Conservation (phyloP, 2,888 invertebrate species). For the Liopterus haemorrhoidalis region DNA sequence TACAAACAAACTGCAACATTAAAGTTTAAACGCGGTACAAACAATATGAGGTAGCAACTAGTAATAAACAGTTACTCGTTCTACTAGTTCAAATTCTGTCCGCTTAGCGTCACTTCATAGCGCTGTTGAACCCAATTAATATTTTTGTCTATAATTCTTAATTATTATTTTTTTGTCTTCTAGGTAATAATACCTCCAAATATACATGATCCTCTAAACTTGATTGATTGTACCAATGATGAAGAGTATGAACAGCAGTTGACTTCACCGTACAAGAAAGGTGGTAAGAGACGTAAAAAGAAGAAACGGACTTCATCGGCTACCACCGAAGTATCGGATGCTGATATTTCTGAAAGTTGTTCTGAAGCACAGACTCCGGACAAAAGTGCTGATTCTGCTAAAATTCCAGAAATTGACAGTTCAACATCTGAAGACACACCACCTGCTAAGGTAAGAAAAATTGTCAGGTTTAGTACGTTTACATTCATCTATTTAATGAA, state of each 20-base stretch:
- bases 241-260: slow-evolving; percentile 77
- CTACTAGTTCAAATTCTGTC: no score
- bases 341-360: slow-evolving; percentile 45
- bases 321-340: slow-evolving; percentile 37
- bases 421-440: background rate
- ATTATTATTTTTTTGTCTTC: no score
- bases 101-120: no score
- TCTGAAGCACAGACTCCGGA: slow-evolving; percentile 49
- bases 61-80: no score
- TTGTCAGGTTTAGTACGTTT: no score
- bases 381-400: slow-evolving; percentile 42
- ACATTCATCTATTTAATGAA: no score
- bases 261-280: slow-evolving; percentile 62
- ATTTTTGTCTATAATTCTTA: no score
- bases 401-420: slow-evolving; percentile 39
- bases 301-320: slow-evolving; percentile 53
- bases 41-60: no score
- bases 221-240: slow-evolving; percentile 72
- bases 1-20: no score
- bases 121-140: no score
- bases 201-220: slow-evolving; percentile 84
- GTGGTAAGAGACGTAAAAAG: slow-evolving; percentile 59
- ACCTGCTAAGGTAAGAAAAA: no score
- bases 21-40: no score
- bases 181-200: slow-evolving; percentile 87